Evolutionary conservation across 2,113 vertebrate genomes (phyloP), one percentile per base, ranked within the genome.

Genomic region (Chaetodon auriga): DNA sequence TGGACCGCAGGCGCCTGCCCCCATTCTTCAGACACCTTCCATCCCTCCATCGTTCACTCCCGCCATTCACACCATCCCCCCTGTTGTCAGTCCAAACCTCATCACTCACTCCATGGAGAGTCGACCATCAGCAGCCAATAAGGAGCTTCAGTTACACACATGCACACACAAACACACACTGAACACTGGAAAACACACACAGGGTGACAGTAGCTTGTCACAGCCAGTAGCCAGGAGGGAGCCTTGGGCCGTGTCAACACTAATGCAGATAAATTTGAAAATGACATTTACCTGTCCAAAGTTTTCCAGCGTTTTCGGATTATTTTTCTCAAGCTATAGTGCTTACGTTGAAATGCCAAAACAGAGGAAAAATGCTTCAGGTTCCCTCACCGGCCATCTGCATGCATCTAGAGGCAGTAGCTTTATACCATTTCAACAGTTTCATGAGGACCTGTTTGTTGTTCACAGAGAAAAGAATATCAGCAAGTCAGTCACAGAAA

Each of bases 1-100:
- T 92, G 90, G 88, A 90, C 92, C 88, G 90, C 82, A 76, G 85
- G 91, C 83, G 69, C 68, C 88, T 90, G 80, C 68, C 84, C 87
- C 86, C 72, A 78, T 89, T 89, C 89, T 82, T 84, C 79, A 89
- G 85, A 89, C 88, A 76, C 71, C 88, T 85, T 75, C 88, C 79
- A 68, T 70, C 81, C 75, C 73, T 81, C 78, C 65, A 78, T 87
- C 73, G 16, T 81, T 88, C 82, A 46, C 88, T 80, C 78, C 73
- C 15, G 6, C 78, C 68, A 23, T 49, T 75, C 87, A 53, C 82
- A 46, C 75, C 81, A 38, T 13, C 58, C 36, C 74, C 78, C 54
- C 43, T 46, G 73, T 86, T 89, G 89, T 90, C 90, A 88, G 72
- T 92, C 69, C 63, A 71, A 80, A 86, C 87, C 78, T 89, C 88